Evolutionary conservation across 2,888 invertebrate genomes (phyloP).

Genomic region (Cynaeus angustus): DNA sequence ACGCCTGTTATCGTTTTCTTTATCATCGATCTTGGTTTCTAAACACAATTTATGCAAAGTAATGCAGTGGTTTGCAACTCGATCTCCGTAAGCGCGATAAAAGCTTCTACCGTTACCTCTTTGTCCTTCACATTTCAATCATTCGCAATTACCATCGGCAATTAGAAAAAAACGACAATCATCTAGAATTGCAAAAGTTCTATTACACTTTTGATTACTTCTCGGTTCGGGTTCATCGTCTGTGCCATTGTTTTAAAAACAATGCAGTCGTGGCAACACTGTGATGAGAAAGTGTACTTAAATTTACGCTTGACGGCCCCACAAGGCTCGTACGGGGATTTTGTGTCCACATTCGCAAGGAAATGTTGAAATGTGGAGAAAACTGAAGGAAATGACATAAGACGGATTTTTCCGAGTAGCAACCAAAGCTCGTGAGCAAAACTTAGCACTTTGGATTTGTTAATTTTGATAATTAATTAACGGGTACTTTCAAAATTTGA

Average conservation of each 20-base stretch:
- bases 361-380: slow-evolving; percentile 25
- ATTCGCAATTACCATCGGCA: no score
- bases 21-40: slow-evolving; percentile 7
- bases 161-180: slow-evolving; percentile 2
- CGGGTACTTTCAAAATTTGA: neutral
- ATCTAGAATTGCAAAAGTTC: slow-evolving; percentile 3
- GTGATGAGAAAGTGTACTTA: slow-evolving; percentile 64
- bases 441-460: no score
- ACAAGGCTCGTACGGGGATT: slow-evolving; percentile 54
- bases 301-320: slow-evolving; percentile 62
- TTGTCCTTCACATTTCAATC: slow-evolving; percentile 40
- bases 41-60: slow-evolving; percentile 21
- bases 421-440: no score
- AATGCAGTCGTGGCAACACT: slow-evolving; percentile 60
- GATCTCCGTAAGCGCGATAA: slow-evolving; percentile 21
- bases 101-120: slow-evolving; percentile 39
- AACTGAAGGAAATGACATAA: slow-evolving; percentile 22
- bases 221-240: slow-evolving; percentile 36
- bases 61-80: slow-evolving; percentile 27
- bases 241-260: slow-evolving; percentile 59
- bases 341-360: slow-evolving; percentile 23
- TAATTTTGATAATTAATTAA: no score
- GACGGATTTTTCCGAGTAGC: slow-evolving; percentile 5
- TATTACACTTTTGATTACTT: slow-evolving; percentile 9
- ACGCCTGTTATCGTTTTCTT: neutral